phyloP scores from a whole-genome alignment of 1,140 invertebrate species.

The Palaemon carinicauda region DNA sequence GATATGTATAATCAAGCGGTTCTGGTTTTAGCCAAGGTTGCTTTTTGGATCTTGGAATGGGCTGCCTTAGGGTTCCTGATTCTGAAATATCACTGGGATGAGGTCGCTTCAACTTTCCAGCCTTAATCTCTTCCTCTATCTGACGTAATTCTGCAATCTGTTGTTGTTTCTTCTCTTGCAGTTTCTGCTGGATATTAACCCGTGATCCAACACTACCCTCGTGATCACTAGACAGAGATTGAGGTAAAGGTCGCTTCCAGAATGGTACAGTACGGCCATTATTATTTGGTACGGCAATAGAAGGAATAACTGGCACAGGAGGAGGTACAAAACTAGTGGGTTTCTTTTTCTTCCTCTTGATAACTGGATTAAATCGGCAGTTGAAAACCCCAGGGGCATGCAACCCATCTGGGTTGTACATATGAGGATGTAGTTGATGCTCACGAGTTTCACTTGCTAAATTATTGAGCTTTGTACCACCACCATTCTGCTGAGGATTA shows the following conservation, averaged over 20 bases:
- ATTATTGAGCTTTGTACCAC: constrained; percentile 42
- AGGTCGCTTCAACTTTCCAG: constrained; percentile 76
- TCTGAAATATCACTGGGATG: constrained; percentile 65
- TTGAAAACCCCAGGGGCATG: constrained; percentile 86
- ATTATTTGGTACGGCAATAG: constrained; percentile 50
- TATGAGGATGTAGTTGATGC: constrained; percentile 22
- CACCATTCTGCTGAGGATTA: constrained; percentile 36
- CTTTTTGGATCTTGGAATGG: constrained; percentile 68
- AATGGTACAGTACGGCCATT: constrained; percentile 71
- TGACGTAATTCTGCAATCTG: constrained; percentile 80
- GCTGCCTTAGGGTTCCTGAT: constrained; percentile 63
- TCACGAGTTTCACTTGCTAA: constrained; percentile 14
- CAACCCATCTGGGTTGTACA: constrained; percentile 45
- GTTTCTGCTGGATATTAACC: constrained; percentile 85
- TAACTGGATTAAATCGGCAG: constrained; percentile 82
- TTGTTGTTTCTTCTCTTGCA: constrained; percentile 88
- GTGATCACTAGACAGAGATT: constrained; percentile 75
- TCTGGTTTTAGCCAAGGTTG: constrained; percentile 68
- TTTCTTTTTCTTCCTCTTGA: constrained; percentile 87
- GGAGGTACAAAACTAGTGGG: constrained; percentile 86
- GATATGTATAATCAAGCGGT: constrained; percentile 61
- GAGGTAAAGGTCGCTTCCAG: constrained; percentile 79
- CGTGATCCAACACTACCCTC: constrained; percentile 78
- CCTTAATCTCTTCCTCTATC: constrained; percentile 79
- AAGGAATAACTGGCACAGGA: constrained; percentile 67